phyloP scores from a whole-genome alignment of 2,113 vertebrate species.

The Psittacara wagleri region DNA sequence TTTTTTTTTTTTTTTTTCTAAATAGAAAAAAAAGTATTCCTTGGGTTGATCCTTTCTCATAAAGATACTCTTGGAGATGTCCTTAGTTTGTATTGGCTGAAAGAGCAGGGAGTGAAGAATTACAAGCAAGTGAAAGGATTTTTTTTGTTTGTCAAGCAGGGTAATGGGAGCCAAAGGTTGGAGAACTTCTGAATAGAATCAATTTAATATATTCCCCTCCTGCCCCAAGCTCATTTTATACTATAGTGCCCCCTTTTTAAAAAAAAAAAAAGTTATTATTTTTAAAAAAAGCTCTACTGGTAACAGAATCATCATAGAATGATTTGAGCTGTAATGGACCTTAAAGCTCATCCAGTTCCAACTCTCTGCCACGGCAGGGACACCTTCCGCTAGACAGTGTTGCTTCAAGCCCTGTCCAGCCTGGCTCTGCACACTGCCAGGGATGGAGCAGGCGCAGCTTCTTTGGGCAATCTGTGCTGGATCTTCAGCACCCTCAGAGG shows the following conservation, averaged over 20 bases:
- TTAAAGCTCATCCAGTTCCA: not conserved
- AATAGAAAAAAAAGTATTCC: not conserved
- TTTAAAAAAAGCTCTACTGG: not conserved
- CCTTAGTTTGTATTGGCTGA: not conserved
- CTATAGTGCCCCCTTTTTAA: not conserved
- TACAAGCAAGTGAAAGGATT: not conserved
- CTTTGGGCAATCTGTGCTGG: not conserved
- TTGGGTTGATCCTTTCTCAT: constrained; percentile 19
- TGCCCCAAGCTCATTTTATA: not conserved
- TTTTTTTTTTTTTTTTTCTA: too few relatives aligned
- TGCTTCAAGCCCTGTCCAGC: not conserved
- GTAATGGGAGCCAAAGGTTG: not conserved
- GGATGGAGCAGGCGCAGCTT: not conserved
- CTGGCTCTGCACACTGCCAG: not conserved
- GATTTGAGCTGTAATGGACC: not conserved
- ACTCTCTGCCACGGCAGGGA: not conserved
- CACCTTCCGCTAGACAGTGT: not conserved
- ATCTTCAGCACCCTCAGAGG: not conserved
- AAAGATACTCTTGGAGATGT: constrained; percentile 37
- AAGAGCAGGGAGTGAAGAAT: not conserved
- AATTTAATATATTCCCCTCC: not conserved
- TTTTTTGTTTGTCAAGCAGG: not conserved
- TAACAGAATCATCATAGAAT: not conserved
- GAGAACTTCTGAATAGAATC: not conserved
- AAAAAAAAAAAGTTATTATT: not conserved